Evolutionary conservation across 2,888 invertebrate species (phyloP).

Genomic region (Agrochola macilenta): DNA sequence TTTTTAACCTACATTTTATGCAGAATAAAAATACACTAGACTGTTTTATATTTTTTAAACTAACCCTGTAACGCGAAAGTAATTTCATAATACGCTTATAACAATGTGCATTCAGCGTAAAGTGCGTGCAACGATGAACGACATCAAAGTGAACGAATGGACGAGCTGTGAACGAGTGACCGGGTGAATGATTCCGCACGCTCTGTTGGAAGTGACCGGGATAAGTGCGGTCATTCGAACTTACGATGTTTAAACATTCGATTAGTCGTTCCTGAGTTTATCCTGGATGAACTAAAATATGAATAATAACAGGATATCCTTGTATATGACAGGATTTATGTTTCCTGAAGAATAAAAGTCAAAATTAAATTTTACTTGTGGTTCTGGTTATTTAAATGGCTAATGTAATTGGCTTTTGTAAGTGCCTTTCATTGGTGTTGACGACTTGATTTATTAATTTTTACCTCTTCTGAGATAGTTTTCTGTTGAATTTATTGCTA

Average conservation of each 20-base stretch:
- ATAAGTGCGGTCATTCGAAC: conserved; percentile 69
- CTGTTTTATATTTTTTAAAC: conserved; percentile 52
- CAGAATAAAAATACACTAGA: conserved; percentile 31
- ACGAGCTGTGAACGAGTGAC: conserved; percentile 78
- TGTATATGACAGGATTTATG: conserved; percentile 28
- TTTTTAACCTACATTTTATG: conserved; percentile 46
- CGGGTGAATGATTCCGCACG: conserved; percentile 84
- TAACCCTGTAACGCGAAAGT: conserved; percentile 66
- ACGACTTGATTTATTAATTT: conserved; percentile 11
- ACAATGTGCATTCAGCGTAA: conserved; percentile 80
- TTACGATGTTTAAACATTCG: conserved; percentile 62
- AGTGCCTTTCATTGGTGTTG: not conserved
- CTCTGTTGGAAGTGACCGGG: conserved; percentile 82
- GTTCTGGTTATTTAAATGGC: conserved; percentile 15
- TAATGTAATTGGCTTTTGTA: conserved; percentile 4
- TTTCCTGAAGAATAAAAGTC: conserved; percentile 31
- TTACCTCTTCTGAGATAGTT: not conserved
- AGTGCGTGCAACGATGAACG: conserved; percentile 81
- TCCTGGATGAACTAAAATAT: conserved; percentile 31
- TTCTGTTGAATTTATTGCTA: not conserved
- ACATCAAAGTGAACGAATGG: conserved; percentile 86
- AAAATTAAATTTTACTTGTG: not conserved
- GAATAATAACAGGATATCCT: conserved; percentile 27
- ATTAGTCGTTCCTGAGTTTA: conserved; percentile 57
- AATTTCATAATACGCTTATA: conserved; percentile 77